Percentiles rank a stretch among this genome's conserved stretches.
Conservation (phyloP, 1,140 invertebrate genomes). For the Magallana ariakensis region DNA sequence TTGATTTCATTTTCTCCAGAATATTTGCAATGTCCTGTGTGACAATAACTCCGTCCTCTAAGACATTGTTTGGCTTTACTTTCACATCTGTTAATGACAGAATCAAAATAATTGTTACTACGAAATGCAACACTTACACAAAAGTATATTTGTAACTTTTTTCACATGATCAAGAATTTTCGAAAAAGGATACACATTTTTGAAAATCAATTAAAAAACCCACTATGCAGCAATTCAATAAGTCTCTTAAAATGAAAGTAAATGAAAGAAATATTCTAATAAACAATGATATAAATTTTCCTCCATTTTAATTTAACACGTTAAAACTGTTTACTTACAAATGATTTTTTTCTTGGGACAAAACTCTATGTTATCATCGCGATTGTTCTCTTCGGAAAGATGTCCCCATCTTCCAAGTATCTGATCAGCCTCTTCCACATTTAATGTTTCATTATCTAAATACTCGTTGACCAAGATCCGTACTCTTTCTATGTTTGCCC, state of each 20-base stretch:
- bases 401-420: background rate
- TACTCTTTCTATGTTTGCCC: background rate
- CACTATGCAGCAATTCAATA: too few relatives aligned
- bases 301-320: too few relatives aligned
- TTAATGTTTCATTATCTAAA: background rate
- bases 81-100: background rate
- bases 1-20: background rate
- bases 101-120: too few relatives aligned
- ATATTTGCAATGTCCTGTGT: background rate
- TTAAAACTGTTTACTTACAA: background rate
- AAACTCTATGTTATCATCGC: background rate
- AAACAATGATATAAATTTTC: too few relatives aligned
- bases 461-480: background rate
- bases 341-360: background rate
- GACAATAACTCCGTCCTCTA: background rate
- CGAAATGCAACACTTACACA: too few relatives aligned
- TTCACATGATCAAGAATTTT: too few relatives aligned
- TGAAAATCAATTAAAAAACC: too few relatives aligned
- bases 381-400: background rate
- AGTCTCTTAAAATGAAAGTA: too few relatives aligned
- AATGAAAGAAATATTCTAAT: too few relatives aligned
- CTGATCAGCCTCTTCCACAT: background rate
- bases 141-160: too few relatives aligned
- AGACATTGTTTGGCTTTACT: background rate
- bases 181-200: too few relatives aligned